Conservation (phyloP, 2,888 invertebrate genomes). For the Lampropteryx suffumata region DNA sequence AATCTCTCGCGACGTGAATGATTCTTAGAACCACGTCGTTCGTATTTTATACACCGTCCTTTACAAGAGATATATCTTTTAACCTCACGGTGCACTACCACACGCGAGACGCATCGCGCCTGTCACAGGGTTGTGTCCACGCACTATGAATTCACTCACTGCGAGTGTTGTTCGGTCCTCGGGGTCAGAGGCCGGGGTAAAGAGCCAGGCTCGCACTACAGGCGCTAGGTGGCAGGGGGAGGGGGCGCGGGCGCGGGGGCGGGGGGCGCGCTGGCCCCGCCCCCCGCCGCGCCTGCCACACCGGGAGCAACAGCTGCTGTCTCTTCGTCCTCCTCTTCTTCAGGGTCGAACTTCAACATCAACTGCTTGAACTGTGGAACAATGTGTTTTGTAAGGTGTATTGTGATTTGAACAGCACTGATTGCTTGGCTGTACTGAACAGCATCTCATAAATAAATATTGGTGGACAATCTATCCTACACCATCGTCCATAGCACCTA, state of each 20-base stretch:
- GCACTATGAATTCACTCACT: conserved; percentile 32
- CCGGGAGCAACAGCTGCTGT: conserved; percentile 52
- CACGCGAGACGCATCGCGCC: conserved; percentile 11
- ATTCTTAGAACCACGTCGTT: too few species aligned
- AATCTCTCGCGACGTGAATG: too few species aligned
- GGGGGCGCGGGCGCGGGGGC: conserved; percentile 10
- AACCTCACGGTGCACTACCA: too few species aligned
- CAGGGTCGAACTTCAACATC: conserved; percentile 92
- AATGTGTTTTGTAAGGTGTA: conserved; percentile 4
- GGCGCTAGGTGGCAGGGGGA: conserved; percentile 23
- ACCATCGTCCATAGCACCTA: too few species aligned
- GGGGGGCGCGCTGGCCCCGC: conserved; percentile 34
- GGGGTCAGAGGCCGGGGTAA: conserved; percentile 34
- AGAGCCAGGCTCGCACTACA: conserved; percentile 35
- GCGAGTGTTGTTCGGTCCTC: conserved; percentile 14
- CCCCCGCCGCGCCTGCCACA: conserved; percentile 82
- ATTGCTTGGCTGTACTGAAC: too few species aligned
- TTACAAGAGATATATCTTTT: too few species aligned
- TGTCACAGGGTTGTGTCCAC: conserved; percentile 20
- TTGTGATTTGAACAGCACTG: too few species aligned
- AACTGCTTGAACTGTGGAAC: conserved; percentile 89
- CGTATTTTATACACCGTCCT: too few species aligned
- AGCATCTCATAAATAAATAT: background rate
- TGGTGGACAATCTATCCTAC: too few species aligned
- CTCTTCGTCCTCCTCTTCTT: conserved; percentile 90